Percentiles rank a stretch among this genome's conserved stretches.
Evolutionary conservation across 2,888 invertebrate species (phyloP).

Genomic region (Acrobasis suavella): DNA sequence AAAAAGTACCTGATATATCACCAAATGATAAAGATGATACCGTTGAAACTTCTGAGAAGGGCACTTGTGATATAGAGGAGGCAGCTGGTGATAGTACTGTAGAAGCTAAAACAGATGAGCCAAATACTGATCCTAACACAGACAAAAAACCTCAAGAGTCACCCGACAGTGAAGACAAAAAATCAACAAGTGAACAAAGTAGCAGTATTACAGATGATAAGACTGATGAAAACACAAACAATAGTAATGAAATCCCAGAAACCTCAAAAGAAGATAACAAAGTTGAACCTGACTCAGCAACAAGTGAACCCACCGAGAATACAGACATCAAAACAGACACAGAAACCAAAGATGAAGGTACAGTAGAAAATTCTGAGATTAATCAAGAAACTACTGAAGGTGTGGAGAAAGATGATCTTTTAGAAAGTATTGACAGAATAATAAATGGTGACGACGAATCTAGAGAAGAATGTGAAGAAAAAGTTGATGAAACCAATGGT

Average conservation of each 20-base stretch:
- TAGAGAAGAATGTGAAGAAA: constrained; percentile 6
- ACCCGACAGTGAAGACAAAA: background rate
- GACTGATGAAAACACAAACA: constrained; percentile 3
- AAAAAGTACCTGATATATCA: too few species aligned
- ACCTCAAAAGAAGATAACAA: background rate
- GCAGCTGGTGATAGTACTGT: constrained; percentile 19
- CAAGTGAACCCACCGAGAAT: background rate
- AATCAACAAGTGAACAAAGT: constrained; percentile 7
- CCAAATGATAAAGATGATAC: constrained; percentile 8
- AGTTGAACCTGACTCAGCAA: background rate
- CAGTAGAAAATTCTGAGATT: constrained; percentile 29
- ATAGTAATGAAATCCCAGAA: constrained; percentile 7
- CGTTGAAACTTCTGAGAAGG: background rate
- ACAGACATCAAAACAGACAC: background rate
- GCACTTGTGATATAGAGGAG: constrained; percentile 17
- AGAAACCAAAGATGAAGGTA: constrained; percentile 4
- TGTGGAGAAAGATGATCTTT: constrained; percentile 24
- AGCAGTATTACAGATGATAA: constrained; percentile 20
- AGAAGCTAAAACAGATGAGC: constrained; percentile 25
- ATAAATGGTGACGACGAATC: constrained; percentile 18
- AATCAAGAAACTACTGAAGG: constrained; percentile 33
- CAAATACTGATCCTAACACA: constrained; percentile 14
- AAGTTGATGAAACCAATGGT: background rate
- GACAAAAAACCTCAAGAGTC: constrained; percentile 20
- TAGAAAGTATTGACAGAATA: constrained; percentile 42